Evolutionary conservation across 2,113 vertebrate species (phyloP), one percentile per base, ranked within the genome.

Genomic region (Circaetus cinerascens): DNA sequence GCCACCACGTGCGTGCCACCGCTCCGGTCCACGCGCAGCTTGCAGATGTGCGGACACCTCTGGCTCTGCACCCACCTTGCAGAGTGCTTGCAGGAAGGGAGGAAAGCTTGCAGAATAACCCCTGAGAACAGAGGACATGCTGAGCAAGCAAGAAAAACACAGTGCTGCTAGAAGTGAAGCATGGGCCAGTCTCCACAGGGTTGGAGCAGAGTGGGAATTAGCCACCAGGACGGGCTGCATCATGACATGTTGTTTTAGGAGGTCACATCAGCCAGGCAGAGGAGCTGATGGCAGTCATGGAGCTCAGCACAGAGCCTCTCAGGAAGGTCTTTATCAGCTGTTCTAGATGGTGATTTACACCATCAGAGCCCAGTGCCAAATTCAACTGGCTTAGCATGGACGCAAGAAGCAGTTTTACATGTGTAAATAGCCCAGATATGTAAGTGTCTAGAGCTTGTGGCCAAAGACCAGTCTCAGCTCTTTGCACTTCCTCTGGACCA

Each of bases 171-270:
- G 12, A 26, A 23, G 34, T 2, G 7, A n/a, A 48, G 62, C 2
- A 1, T 4, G 1, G 29, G 46, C 13, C 18, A 21, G 45, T 0
- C 4, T 30, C 21, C 1, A 3, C 19, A 32, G 40, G 29, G 63
- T 38, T 8, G 75, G 51, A 30, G 82, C 22, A 13, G 34, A 56
- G 55, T 0, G 8, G 25, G 63, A 21, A 77, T 50, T 8, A 21
- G 69, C 17, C 2, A 6, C 45, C 19, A 22, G 69, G 26, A 43
- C 0, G 1, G 45, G 46, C 22, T 13, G 53, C 64, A 22, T 14
- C 3, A 0, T 10, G 60, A 55, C 0, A 5, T 3, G 45, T 27
- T 43, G 10, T 20, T 69, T 64, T 22, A 59, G 53, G 56, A 77
- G 66, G 75, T 45, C 48, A 8, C n/a, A 9, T 8, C 41, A 50